Base-by-base conservation (phyloP, 2,113 vertebrate species). In the Alces alces region DNA sequence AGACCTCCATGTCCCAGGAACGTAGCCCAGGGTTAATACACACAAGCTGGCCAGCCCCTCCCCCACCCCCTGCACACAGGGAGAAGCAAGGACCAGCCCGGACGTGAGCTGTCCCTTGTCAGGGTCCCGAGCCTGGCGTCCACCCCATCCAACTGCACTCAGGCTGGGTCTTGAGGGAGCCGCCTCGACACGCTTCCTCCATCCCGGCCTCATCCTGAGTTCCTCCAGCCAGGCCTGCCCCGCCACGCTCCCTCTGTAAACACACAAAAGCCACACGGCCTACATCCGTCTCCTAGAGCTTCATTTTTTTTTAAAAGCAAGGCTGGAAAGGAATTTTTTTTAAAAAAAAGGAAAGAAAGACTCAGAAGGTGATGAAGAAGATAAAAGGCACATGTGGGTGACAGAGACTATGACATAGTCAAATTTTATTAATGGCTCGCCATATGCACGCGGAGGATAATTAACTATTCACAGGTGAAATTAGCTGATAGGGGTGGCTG, bases 391-490 rank as follows among this genome's bases (percentile, higher is more conserved):
- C 98, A 98, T 85, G 98, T 97, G 89, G 93, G 96, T 98, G 98
- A 99, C 98, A 97, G 98, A 84, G 99, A 97, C 99, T 98, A 99
- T 99, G 99, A 99, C 99, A 98, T 98, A 99, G 99, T 99, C 99
- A 99, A 98, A 99, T 99, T 99, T 99, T 99, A 99, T 99, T 99
- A 99, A 99, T 99, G 99, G 98, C 98, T 99, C 57, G 5, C 98
- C 98, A 99, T 99, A 99, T 99, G 99, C 99, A 99, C 99, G 98
- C 96, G n/a, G 97, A 86, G 99, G 98, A 99, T 99, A 99, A 99
- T 99, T 99, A 99, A 99, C 98, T 98, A 99, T 99, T 99, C 99
- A 99, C 99, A 99, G 99, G 99, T 99, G 99, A 99, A 99, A 99
- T 99, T 99, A 99, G 99, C 99, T 99, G 99, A 99, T 99, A 99